phyloP scores from a whole-genome alignment of 1,140 invertebrate species.

The Grapholita molesta region DNA sequence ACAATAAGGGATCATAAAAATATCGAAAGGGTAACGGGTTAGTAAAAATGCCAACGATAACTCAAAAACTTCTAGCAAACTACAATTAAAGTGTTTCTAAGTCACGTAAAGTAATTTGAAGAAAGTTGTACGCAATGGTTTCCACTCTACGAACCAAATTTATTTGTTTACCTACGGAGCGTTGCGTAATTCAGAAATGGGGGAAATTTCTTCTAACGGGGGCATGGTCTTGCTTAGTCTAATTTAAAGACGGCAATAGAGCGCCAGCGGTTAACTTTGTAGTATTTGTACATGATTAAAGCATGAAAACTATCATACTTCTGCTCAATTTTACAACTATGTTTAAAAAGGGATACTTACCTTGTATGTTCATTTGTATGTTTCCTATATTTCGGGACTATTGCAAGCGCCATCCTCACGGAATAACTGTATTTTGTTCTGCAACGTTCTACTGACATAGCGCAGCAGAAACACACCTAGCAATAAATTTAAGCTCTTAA shows the following conservation, averaged over 20 bases:
- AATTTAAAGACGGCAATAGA: not conserved
- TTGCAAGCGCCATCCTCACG: too few species aligned
- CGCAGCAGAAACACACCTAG: too few species aligned
- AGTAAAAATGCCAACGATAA: not conserved
- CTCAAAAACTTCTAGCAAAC: slow-evolving; percentile 1
- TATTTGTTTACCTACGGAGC: slow-evolving; percentile 1
- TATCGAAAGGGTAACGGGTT: not conserved
- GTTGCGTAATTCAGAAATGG: not conserved
- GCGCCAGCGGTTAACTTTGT: not conserved
- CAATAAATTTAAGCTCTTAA: too few species aligned
- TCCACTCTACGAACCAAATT: not conserved
- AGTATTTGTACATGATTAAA: too few species aligned
- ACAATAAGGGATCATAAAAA: not conserved
- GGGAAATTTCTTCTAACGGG: not conserved
- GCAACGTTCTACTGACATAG: too few species aligned
- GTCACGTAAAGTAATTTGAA: not conserved
- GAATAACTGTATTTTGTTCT: too few species aligned
- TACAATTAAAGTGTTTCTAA: not conserved
- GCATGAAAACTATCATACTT: too few species aligned
- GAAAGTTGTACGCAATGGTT: slow-evolving; percentile 3
- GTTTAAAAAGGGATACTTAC: too few species aligned
- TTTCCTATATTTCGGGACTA: too few species aligned
- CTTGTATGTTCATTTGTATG: too few species aligned
- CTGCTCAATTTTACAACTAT: too few species aligned
- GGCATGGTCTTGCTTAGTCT: not conserved